Percentiles rank a stretch among this genome's conserved stretches.
Conservation (phyloP, 2,113 vertebrate genomes). For the Scomber scombrus region DNA sequence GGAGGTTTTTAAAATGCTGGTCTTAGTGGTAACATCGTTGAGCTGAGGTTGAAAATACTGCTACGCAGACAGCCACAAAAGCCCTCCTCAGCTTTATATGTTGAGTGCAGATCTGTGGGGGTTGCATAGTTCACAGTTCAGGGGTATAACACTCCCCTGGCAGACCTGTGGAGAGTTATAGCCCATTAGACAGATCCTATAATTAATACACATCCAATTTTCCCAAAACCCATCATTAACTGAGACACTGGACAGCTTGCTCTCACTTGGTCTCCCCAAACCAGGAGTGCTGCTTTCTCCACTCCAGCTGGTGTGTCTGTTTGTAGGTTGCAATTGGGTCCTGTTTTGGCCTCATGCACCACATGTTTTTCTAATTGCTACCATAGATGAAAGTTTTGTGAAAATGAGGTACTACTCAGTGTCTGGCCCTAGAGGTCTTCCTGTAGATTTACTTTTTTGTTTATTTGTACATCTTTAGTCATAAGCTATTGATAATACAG, state of each 20-base stretch:
- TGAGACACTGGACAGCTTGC: constrained; percentile 57
- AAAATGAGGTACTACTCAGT: constrained; percentile 54
- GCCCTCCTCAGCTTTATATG: constrained; percentile 58
- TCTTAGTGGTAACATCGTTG: constrained; percentile 59
- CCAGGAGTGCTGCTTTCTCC: constrained; percentile 69
- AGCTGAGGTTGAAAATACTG: constrained; percentile 64
- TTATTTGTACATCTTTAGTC: constrained; percentile 41
- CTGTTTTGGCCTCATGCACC: constrained; percentile 63
- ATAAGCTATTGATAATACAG: constrained; percentile 32
- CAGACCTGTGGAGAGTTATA: constrained; percentile 75
- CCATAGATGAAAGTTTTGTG: constrained; percentile 64
- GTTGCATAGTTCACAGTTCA: constrained; percentile 75
- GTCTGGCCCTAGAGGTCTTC: constrained; percentile 51
- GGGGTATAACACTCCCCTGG: constrained; percentile 69
- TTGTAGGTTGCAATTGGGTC: constrained; percentile 71
- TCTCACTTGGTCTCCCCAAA: constrained; percentile 68
- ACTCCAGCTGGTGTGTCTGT: constrained; percentile 77
- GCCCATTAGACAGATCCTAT: constrained; percentile 83
- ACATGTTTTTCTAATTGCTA: constrained; percentile 83
- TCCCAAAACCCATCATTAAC: constrained; percentile 78
- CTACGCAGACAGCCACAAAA: constrained; percentile 63
- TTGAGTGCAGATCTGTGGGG: constrained; percentile 64
- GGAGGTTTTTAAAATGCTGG: constrained; percentile 58
- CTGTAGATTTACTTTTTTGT: constrained; percentile 28
- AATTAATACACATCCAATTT: constrained; percentile 82